A percentile compares a stretch with the other conserved stretches of the same genome.
Conservation (phyloP, 2,888 invertebrate species). For the Diarsia brunnea region DNA sequence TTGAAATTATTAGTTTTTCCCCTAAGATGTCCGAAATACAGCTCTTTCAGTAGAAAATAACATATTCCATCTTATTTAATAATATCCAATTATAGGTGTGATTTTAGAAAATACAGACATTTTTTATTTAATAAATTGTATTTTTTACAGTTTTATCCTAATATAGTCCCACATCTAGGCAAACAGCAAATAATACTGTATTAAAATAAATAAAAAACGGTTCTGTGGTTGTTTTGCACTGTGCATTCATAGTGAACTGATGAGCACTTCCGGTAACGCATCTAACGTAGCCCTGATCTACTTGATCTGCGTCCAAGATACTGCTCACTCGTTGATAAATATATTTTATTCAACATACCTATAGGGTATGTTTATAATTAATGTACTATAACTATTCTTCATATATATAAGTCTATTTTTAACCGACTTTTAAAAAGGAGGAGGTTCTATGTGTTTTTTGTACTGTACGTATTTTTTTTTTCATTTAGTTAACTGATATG, state of each 20-base stretch:
- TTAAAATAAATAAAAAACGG: neutral
- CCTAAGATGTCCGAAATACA: too few relatives aligned
- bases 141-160: neutral
- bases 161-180: neutral
- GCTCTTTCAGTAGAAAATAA: neutral
- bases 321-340: constrained; percentile 6
- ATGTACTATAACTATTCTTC: neutral
- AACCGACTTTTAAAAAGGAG: too few relatives aligned
- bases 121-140: neutral
- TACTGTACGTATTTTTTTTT: too few relatives aligned
- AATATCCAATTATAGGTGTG: neutral
- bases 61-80: neutral
- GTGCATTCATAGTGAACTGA: constrained; percentile 4
- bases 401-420: neutral
- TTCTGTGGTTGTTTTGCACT: neutral
- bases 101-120: neutral
- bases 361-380: neutral
- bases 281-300: constrained; percentile 43
- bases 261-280: constrained; percentile 39
- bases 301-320: constrained; percentile 49
- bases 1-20: too few relatives aligned
- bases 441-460: too few relatives aligned
- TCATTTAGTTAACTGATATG: too few relatives aligned
- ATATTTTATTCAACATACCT: constrained; percentile 1
- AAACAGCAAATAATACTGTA: neutral